Evolutionary conservation across 1,140 invertebrate species (phyloP).

Genomic region (Sinonovacula constricta): DNA sequence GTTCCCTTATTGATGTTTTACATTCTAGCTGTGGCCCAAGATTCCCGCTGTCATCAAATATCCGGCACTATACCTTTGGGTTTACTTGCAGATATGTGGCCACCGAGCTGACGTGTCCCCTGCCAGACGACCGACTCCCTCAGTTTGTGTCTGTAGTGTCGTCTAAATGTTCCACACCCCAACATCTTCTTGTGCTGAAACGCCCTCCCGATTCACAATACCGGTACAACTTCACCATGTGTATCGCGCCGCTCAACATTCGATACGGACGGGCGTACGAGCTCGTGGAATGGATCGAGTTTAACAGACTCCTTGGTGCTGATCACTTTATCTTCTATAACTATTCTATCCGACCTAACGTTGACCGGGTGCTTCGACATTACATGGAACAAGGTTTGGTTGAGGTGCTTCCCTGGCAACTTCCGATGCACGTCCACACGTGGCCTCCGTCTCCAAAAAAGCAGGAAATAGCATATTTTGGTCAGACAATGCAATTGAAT

Average conservation of each 20-base stretch:
- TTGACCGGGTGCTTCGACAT: slow-evolving; percentile 84
- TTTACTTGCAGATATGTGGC: slow-evolving; percentile 49
- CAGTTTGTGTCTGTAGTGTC: slow-evolving; percentile 52
- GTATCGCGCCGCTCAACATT: slow-evolving; percentile 96
- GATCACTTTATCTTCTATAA: slow-evolving; percentile 96
- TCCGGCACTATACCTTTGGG: neutral
- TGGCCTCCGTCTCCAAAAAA: slow-evolving; percentile 31
- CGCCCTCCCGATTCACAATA: too few species aligned
- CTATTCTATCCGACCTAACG: slow-evolving; percentile 89
- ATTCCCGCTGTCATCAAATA: neutral
- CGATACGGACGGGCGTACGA: slow-evolving; percentile 87
- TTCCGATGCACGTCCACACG: slow-evolving; percentile 84
- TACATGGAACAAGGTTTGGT: slow-evolving; percentile 84
- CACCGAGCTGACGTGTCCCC: slow-evolving; percentile 32
- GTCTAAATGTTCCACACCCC: slow-evolving; percentile 10
- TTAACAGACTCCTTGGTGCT: slow-evolving; percentile 91
- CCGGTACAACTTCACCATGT: slow-evolving; percentile 88
- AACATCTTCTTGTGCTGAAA: too few species aligned
- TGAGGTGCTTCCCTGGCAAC: slow-evolving; percentile 89
- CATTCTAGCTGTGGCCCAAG: neutral
- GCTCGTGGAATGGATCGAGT: slow-evolving; percentile 94
- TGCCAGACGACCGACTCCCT: slow-evolving; percentile 6
- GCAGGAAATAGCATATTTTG: too few species aligned
- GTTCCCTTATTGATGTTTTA: neutral
- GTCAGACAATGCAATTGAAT: neutral